phyloP scores from a whole-genome alignment of 2,113 vertebrate species.

The Hyaena hyaena region DNA sequence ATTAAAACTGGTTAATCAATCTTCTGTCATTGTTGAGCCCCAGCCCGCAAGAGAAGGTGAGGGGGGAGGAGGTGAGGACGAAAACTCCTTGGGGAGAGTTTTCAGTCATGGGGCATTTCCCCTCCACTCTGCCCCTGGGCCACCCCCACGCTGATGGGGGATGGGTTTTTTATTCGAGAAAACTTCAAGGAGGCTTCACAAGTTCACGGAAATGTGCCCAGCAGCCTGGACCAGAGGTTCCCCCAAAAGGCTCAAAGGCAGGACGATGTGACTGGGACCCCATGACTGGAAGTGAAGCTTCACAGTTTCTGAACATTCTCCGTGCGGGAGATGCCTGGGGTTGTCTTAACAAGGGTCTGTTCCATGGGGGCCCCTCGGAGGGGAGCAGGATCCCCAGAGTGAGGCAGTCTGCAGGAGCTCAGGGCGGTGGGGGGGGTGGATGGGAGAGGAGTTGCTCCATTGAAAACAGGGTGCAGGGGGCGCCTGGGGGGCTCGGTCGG shows the following conservation, averaged over 20 bases:
- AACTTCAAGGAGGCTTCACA: background rate
- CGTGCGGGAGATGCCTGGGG: too few species aligned
- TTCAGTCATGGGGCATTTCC: accelerated
- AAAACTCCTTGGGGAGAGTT: too few species aligned
- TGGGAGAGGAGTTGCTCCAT: background rate
- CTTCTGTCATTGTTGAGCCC: background rate
- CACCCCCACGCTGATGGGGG: accelerated
- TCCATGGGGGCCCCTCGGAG: background rate
- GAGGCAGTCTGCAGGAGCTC: background rate
- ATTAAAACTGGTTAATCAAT: accelerated
- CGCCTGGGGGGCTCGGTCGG: too few species aligned
- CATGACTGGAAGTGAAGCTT: too few species aligned
- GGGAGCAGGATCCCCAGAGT: background rate
- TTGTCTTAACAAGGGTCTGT: background rate
- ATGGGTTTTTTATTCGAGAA: background rate
- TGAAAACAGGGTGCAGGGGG: background rate
- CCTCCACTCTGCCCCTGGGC: accelerated
- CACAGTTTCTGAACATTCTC: background rate
- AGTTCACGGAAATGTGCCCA: background rate
- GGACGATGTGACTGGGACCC: accelerated
- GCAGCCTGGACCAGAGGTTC: accelerated
- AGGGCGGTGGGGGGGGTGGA: accelerated
- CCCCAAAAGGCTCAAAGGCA: too few species aligned
- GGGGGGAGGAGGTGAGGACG: too few species aligned
- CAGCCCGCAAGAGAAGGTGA: background rate